Evolutionary conservation across 1,140 invertebrate species (phyloP).

Genomic region (Aricia agestis): DNA sequence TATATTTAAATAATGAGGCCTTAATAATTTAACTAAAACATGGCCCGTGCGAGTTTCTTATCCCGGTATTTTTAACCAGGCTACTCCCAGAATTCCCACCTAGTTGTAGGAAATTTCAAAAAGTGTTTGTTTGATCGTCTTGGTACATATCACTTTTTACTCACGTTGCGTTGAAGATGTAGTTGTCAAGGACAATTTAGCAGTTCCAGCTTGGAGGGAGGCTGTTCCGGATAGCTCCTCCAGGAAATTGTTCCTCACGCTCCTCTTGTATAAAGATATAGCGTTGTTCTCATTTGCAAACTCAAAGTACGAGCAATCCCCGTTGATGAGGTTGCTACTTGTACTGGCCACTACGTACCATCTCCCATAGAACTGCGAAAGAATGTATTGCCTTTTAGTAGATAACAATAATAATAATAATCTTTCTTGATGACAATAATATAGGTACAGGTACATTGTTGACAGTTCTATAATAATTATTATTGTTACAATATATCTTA

Average conservation of each 20-base stretch:
- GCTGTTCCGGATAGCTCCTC: slow-evolving; percentile 34
- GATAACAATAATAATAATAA: too few species aligned
- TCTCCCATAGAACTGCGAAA: slow-evolving; percentile 44
- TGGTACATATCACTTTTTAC: slow-evolving; percentile 2
- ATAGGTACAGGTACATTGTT: too few species aligned
- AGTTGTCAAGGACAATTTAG: slow-evolving; percentile 33
- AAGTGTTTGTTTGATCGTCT: too few species aligned
- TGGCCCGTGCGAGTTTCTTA: too few species aligned
- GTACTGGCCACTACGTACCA: slow-evolving; percentile 43
- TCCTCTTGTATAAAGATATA: slow-evolving; percentile 27
- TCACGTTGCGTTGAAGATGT: slow-evolving; percentile 27
- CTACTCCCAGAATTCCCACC: too few species aligned
- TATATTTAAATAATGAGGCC: too few species aligned
- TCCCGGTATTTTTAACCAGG: too few species aligned
- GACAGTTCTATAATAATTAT: too few species aligned
- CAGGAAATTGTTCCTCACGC: slow-evolving; percentile 43
- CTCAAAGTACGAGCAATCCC: slow-evolving; percentile 40
- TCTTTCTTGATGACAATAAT: too few species aligned
- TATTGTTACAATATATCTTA: too few species aligned
- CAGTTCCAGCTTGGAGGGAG: slow-evolving; percentile 29
- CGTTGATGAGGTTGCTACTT: slow-evolving; percentile 28
- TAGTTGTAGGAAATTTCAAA: too few species aligned
- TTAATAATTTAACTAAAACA: too few species aligned
- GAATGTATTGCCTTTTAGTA: background rate
- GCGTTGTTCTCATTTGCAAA: slow-evolving; percentile 25